Conservation (phyloP, 1,140 invertebrate genomes). For the Rhopalosiphum maidis region DNA sequence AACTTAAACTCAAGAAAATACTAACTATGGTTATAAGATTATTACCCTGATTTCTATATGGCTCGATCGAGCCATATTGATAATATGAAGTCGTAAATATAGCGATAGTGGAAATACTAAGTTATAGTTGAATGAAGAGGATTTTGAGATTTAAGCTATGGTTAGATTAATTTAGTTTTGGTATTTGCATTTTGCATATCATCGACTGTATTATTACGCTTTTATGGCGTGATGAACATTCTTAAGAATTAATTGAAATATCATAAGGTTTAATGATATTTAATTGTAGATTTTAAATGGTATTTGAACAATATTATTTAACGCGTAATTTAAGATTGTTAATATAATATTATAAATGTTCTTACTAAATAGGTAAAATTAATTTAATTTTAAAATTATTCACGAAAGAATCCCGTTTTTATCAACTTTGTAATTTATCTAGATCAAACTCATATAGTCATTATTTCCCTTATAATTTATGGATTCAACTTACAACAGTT, state of each 20-base stretch:
- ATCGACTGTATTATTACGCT: background rate
- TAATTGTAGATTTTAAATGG: background rate
- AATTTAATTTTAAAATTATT: background rate
- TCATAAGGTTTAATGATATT: background rate
- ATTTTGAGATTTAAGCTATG: background rate
- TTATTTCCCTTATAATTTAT: background rate
- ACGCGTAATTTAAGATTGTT: background rate
- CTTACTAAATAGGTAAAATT: background rate
- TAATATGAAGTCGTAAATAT: conserved; percentile 18
- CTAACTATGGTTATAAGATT: background rate
- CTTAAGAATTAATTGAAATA: background rate
- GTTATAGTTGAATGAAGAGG: conserved; percentile 12
- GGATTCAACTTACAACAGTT: background rate
- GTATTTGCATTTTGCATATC: conserved; percentile 33
- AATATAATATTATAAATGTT: background rate
- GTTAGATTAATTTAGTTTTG: conserved; percentile 29
- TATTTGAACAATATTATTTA: background rate
- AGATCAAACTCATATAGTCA: background rate
- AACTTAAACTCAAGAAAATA: background rate
- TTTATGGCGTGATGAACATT: background rate
- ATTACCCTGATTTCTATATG: background rate
- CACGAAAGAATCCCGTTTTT: background rate
- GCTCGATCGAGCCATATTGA: background rate
- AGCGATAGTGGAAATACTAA: background rate
- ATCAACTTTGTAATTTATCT: background rate